Evolutionary conservation across 2,888 invertebrate genomes (phyloP).

Genomic region (Ceraclea dissimilis): DNA sequence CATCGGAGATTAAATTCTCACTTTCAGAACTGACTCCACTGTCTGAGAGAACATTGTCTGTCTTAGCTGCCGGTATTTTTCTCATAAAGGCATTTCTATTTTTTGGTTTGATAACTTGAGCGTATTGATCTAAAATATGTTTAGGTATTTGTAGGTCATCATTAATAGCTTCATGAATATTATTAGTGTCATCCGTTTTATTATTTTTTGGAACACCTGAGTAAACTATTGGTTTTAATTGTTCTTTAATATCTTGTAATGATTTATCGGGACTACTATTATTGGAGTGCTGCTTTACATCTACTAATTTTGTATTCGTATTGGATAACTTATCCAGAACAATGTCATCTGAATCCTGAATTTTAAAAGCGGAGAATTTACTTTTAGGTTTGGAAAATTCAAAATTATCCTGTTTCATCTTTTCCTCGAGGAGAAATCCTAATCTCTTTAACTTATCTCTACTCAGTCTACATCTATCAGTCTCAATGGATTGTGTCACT

Average conservation of each 20-base stretch:
- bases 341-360: background rate
- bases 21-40: constrained; percentile 48
- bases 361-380: background rate
- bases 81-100: constrained; percentile 23
- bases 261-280: background rate
- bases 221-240: constrained; percentile 25
- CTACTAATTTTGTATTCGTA: background rate
- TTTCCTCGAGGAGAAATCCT: constrained; percentile 41
- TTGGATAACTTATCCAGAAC: background rate
- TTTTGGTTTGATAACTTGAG: constrained; percentile 40
- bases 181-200: constrained; percentile 21
- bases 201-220: constrained; percentile 8
- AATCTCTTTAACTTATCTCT: constrained; percentile 39
- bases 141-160: constrained; percentile 39
- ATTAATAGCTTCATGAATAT: constrained; percentile 19
- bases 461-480: constrained; percentile 35
- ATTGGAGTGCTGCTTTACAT: background rate
- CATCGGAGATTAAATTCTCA: constrained; percentile 33
- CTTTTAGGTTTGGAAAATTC: constrained; percentile 17
- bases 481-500: constrained; percentile 28
- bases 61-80: constrained; percentile 10
- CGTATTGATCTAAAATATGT: constrained; percentile 44
- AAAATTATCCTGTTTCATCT: constrained; percentile 43
- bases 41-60: constrained; percentile 36
- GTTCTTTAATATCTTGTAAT: background rate